phyloP scores from a whole-genome alignment of 2,797 vertebrate species.

The Chelon labrosus region DNA sequence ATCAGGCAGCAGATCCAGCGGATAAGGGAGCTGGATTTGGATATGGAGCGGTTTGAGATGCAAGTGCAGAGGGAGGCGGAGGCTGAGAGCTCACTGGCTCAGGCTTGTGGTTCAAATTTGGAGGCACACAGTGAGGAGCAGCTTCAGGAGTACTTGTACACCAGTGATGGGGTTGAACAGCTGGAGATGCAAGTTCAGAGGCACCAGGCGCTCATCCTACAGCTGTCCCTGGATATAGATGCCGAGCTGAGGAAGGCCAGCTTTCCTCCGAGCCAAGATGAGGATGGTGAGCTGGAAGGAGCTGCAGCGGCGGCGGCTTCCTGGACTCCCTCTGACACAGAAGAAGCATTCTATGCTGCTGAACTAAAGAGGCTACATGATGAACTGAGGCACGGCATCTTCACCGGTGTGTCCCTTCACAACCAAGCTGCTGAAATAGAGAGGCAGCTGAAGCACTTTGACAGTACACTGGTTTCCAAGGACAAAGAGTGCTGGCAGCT shows the following conservation, averaged over 20 bases:
- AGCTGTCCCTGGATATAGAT: conserved; percentile 91
- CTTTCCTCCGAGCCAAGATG: conserved; percentile 14
- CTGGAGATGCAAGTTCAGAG: conserved; percentile 87
- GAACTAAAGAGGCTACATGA: conserved; percentile 83
- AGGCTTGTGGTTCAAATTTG: conserved; percentile 22
- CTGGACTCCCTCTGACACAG: conserved; percentile 45
- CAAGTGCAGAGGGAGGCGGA: conserved; percentile 64
- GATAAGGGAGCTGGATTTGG: conserved; percentile 91
- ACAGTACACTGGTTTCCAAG: conserved; percentile 87
- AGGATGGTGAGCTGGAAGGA: conserved; percentile 56
- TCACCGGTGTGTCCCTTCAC: conserved; percentile 88
- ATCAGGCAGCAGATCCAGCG: conserved; percentile 93
- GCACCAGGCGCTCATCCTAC: conserved; percentile 88
- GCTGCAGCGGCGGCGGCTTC: conserved; percentile 51
- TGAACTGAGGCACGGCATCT: conserved; percentile 89
- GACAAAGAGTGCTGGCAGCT: conserved; percentile 92
- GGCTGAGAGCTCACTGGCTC: background rate
- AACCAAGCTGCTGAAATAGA: conserved; percentile 87
- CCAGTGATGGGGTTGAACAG: conserved; percentile 84
- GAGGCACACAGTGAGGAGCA: conserved; percentile 60
- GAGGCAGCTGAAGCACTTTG: conserved; percentile 87
- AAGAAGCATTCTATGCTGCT: conserved; percentile 56
- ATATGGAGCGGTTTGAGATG: conserved; percentile 88
- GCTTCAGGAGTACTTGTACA: conserved; percentile 81
- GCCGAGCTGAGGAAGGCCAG: conserved; percentile 81